Base-by-base conservation (phyloP, 30 jellyfish, hydroid and myxozoan species). In the Phacellophora camtschatica region DNA sequence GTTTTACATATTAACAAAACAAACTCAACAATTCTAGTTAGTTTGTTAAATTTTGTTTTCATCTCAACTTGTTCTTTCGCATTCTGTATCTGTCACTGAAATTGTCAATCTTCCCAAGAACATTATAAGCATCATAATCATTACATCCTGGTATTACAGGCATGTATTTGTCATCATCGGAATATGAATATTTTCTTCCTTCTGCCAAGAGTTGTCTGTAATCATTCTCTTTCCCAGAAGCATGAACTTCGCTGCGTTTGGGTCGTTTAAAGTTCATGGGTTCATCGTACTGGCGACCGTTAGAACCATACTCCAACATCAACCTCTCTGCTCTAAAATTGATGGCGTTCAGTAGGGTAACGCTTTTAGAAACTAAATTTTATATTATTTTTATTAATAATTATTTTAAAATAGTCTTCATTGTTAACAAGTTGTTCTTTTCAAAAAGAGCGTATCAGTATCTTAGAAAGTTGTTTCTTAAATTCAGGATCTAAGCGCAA, bases 201-300 rank as follows among this genome's bases (percentile, higher is more conserved):
- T 66, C 81, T 0, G 30, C 63, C 37, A 29, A 36, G 28, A 32
- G 42, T 24, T 41, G 81, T 19, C 81, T 67, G 28, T 51, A 41
- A 30, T 75, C 88, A 37, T 79, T 79, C 46, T 79, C 90, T 43
- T 79, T 65, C 31, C 90, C 90, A 2, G 39, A 39, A 2, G 90
- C 81, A 2, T 45, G 82, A 16, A 79, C 90, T 36, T 79, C 81
- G 36, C 90, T 79, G 36, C 80, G 83, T 39, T 66, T 79, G 13
- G 90, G 90, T 30, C 90, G 42, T 35, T 79, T 79, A 19, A 70
- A 31, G 28, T 63, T 66, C 77, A 65, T 29, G 0, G 71, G 83
- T 20, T 70, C 71, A 2, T 63, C 83, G 66, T 58, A 34, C 31
- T 27, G 68, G 37, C 32, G 54, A 9, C 28, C 72, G 61, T 39